These are phyloP conservation scores for Tyria jacobaeae DNA, from an alignment of 2,888 invertebrate species.

Conservation along the genomic window DNA sequence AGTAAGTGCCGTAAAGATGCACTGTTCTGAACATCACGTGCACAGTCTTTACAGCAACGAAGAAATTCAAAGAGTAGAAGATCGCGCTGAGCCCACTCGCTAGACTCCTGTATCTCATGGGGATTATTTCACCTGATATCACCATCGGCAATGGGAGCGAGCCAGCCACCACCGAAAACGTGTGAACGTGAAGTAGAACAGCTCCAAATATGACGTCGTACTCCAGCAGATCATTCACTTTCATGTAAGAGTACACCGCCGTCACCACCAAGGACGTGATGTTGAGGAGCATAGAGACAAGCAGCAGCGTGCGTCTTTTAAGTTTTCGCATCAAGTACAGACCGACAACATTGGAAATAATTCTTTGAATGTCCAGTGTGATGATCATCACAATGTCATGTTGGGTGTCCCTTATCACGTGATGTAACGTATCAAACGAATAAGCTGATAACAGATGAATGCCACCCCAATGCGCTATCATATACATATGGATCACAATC, in stretches of 20 bases:
- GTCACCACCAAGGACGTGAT: conserved; percentile 42
- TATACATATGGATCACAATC: conserved; percentile 57
- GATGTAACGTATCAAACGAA: conserved; percentile 45
- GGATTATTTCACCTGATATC: conserved; percentile 88
- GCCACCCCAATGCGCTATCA: conserved; percentile 54
- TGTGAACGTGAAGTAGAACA: conserved; percentile 43
- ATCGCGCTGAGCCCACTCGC: conserved; percentile 62
- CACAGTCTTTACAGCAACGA: conserved; percentile 45
- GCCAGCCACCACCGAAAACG: conserved; percentile 79
- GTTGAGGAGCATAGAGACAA: conserved; percentile 45
- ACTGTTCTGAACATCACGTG: conserved; percentile 38
- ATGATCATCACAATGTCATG: conserved; percentile 47
- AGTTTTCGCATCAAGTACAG: conserved; percentile 53
- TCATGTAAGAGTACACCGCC: conserved; percentile 50
- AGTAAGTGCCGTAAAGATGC: conserved; percentile 44
- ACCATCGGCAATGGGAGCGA: conserved; percentile 86
- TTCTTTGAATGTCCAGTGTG: conserved; percentile 51
- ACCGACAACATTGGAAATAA: conserved; percentile 49
- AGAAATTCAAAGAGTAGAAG: conserved; percentile 43
- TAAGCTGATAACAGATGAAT: conserved; percentile 54
- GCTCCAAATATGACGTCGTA: conserved; percentile 50
- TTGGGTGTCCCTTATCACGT: conserved; percentile 40
- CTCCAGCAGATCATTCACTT: conserved; percentile 33
- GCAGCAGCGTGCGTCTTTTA: conserved; percentile 50
- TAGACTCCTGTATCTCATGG: conserved; percentile 81